Evolutionary conservation across 2,888 invertebrate genomes (phyloP), one percentile per base, ranked within the genome.

Genomic region (Boloria euphrosyne): DNA sequence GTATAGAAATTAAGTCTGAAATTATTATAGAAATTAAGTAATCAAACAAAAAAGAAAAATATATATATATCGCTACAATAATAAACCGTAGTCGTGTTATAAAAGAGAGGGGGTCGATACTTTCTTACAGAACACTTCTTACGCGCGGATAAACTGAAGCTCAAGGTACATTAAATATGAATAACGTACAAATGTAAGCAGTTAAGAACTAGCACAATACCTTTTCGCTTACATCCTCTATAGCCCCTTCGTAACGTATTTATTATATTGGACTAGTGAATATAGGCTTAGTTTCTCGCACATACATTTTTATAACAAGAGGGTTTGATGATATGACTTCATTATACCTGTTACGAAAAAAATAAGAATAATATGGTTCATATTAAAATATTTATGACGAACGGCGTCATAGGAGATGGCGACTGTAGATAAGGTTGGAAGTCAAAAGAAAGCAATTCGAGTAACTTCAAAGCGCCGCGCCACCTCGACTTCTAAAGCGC

Each of bases 361-460:
- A 7, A 7, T 38, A 38, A 10, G 31, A 10, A 7, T 38, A 38
- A 38, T 38, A 38, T 10, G 10, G 31, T 38, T 38, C 10, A 49
- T 49, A 16, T 13, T 49, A 49, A 49, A 49, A 16, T 7, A 49
- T 16, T 16, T n/a, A 16, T 5, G 6, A 16, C 16, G 16, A 49
- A 14, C 16, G 47, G 14, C 31, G 10, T 38, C 49, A 59, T 17
- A 38, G 17, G 13, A 38, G 59, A 59, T 59, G 14, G 38, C 49
- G 47, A 13, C 14, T 16, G 38, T 13, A 59, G 59, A 59, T 59
- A 59, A 31, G 27, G 59, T 59, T 38, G 47, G 47, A 18, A 50
- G 59, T 49, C 59, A 59, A 59, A 59, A 59, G 59, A 59, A 59
- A 47, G 59, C 59, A 59, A 59, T 59, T 50, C 59, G 59, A 59